A percentile compares a stretch with the other conserved stretches of the same genome.
phyloP scores from a whole-genome alignment of 1,140 invertebrate species.

The Geopemphigus sp. region DNA sequence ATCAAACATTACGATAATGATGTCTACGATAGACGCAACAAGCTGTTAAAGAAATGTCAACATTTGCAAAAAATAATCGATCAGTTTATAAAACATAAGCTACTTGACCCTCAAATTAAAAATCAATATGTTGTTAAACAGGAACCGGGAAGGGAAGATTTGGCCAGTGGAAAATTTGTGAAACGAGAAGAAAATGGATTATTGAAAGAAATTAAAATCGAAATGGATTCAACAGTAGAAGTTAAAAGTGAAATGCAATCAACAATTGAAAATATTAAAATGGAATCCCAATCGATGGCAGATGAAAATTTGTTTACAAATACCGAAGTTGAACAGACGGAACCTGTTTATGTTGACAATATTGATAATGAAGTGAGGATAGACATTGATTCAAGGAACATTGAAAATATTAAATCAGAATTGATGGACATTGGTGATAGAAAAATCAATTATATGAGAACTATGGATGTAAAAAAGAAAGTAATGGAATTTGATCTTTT shows the following conservation, averaged over 20 bases:
- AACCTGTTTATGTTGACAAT: not conserved
- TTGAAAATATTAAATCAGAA: not conserved
- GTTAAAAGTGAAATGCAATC: not conserved
- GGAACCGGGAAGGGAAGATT: not conserved
- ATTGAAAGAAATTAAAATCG: not conserved
- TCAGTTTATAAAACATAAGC: not conserved
- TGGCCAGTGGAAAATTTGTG: not conserved
- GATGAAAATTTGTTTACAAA: not conserved
- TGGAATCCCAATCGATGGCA: not conserved
- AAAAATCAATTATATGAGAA: not conserved
- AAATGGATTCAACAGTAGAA: not conserved
- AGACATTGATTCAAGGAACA: not conserved
- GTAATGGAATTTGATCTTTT: not conserved
- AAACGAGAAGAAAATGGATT: not conserved
- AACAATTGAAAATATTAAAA: not conserved
- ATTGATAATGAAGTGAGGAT: not conserved
- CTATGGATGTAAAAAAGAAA: not conserved
- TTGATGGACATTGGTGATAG: not conserved
- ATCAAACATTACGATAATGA: conserved; percentile 12
- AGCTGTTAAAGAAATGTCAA: conserved; percentile 19
- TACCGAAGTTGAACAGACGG: not conserved
- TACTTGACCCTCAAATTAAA: not conserved
- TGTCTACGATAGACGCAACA: conserved; percentile 27
- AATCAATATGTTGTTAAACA: not conserved
- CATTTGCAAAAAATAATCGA: conserved; percentile 24